Conservation (phyloP, 2,113 vertebrate species). For the Apus apus region DNA sequence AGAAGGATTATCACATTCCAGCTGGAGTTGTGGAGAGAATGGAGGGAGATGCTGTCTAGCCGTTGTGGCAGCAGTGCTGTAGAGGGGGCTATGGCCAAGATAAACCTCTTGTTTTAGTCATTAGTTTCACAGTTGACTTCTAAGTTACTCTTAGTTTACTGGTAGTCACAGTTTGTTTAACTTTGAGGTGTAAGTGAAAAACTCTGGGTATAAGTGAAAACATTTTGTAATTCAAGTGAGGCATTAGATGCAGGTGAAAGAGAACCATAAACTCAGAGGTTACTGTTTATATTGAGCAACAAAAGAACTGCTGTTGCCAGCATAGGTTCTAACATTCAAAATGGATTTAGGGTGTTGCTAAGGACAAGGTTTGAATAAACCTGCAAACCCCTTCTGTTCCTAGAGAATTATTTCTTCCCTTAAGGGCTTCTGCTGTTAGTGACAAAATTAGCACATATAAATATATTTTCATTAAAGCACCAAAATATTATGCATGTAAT, state of each 20-base stretch:
- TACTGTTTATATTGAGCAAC: not conserved
- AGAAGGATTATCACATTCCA: not conserved
- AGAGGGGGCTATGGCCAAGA: not conserved
- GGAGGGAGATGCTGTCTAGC: no score
- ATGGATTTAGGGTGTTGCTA: not conserved
- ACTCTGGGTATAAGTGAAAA: not conserved
- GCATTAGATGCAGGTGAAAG: not conserved
- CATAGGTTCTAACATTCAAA: not conserved
- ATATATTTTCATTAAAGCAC: not conserved
- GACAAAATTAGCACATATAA: not conserved
- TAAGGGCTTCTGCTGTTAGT: no score
- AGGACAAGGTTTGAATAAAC: not conserved
- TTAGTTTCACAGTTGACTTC: not conserved
- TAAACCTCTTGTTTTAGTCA: not conserved
- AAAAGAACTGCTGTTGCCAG: not conserved
- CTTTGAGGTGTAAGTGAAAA: not conserved
- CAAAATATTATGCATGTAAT: not conserved
- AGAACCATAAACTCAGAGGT: not conserved
- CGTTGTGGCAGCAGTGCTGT: not conserved
- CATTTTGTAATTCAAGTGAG: not conserved
- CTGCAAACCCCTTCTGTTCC: not conserved
- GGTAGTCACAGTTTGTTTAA: not conserved
- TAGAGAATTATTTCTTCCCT: not conserved
- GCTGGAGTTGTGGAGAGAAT: no score
- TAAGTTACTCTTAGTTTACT: not conserved